Evolutionary conservation across 2,113 vertebrate genomes (phyloP), one percentile per base, ranked within the genome.

Genomic region (Mugil cephalus): DNA sequence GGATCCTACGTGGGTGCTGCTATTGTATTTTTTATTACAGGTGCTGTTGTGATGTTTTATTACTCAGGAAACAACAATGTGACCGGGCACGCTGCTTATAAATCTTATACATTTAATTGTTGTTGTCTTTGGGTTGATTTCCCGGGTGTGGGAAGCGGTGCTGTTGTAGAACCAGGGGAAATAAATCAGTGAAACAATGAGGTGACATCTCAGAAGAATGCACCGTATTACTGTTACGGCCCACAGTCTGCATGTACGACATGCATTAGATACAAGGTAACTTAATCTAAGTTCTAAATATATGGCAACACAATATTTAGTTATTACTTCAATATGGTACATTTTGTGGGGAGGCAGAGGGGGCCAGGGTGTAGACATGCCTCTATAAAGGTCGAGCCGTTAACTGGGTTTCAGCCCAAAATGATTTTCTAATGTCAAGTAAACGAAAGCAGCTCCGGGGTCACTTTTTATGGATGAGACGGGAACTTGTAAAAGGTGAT

Each of bases 91-190:
- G 2, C 64, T 59, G 69, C 85, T 87, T 85, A 79, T 86, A 85
- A 85, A 87, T 89, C 82, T 76, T 76, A 74, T 88, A 78, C 83
- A 78, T 84, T 82, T 89, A 89, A 88, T 87, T 90, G 85, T 84
- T 74, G 77, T 80, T 83, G 39, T 70, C 68, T 81, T 85, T 87
- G 65, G 48, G 62, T 73, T 82, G 81, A 89, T 90, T 88, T 91
- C 85, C 84, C 82, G 2, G 35, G 65, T 72, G 84, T 53, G 35
- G 62, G 48, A 18, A 18, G 43, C 43, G 6, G 67, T 79, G 60
- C 35, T 56, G 42, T 13, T 62, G 76, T 36, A 70, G 74, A 73
- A 87, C 75, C 70, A 11, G 61, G 78, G 73, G 75, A 87, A 89
- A 85, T 89, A 85, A 90, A 86, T 89, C 80, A 78, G 66, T 51